Percentiles rank a stretch among this genome's conserved stretches.
phyloP scores from a whole-genome alignment of 2,888 invertebrate genomes.

The Beris chalybata region DNA sequence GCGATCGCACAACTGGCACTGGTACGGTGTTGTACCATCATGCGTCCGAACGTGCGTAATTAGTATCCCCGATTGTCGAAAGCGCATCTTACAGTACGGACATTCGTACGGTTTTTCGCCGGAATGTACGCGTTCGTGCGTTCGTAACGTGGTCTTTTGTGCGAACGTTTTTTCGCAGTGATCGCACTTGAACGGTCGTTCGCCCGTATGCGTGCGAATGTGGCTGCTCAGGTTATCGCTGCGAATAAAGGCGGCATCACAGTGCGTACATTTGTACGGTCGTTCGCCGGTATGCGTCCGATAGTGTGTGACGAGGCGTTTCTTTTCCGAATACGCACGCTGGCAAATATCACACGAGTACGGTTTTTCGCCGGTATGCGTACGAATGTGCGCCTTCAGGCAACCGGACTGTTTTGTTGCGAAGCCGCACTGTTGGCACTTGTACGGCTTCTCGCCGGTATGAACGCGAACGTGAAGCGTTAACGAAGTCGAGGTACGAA shows the following conservation, averaged over 20 bases:
- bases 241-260: conserved; percentile 34
- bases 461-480: conserved; percentile 35
- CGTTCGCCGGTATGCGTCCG: conserved; percentile 35
- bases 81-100: conserved; percentile 27
- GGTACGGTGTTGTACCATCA: conserved; percentile 29
- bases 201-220: conserved; percentile 35
- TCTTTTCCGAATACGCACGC: conserved; percentile 34
- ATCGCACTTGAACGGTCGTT: conserved; percentile 34
- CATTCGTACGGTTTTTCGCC: conserved; percentile 35
- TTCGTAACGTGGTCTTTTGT: conserved; percentile 31
- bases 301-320: conserved; percentile 35
- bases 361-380: conserved; percentile 36
- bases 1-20: conserved; percentile 34
- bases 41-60: conserved; percentile 34
- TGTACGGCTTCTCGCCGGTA: conserved; percentile 35
- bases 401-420: conserved; percentile 36
- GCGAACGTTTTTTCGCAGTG: conserved; percentile 30
- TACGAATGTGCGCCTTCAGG: conserved; percentile 33
- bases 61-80: conserved; percentile 32
- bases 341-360: conserved; percentile 35
- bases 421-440: conserved; percentile 31
- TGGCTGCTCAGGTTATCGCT: conserved; percentile 33
- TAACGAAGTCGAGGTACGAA: conserved; percentile 35
- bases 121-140: conserved; percentile 32
- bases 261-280: conserved; percentile 35